These are phyloP conservation scores for Drosophila multiciliata DNA, from an alignment of 2,888 invertebrate species.

Conservation along the genomic window DNA sequence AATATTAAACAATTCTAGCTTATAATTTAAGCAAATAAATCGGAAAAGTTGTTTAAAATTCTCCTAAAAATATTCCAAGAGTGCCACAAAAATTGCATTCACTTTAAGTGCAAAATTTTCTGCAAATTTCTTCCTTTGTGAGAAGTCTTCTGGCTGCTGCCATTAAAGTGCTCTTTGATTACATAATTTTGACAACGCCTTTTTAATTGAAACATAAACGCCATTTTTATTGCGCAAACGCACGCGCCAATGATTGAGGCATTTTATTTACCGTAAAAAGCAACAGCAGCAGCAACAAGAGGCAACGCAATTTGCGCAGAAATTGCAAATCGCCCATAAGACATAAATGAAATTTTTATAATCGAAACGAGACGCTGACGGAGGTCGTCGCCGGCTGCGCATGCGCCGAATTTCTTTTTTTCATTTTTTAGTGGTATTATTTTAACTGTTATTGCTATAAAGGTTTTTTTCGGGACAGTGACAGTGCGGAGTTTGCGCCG, in stretches of 20 bases:
- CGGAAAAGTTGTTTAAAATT: background rate
- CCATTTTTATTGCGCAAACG: conserved; percentile 72
- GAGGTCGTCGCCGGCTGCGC: conserved; percentile 57
- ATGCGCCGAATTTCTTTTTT: conserved; percentile 52
- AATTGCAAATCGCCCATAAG: conserved; percentile 79
- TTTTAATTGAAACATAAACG: conserved; percentile 77
- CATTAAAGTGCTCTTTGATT: conserved; percentile 38
- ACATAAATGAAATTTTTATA: conserved; percentile 79
- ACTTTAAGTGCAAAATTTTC: background rate
- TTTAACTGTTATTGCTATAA: conserved; percentile 76
- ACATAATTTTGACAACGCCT: conserved; percentile 54
- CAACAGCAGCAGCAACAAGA: conserved; percentile 1
- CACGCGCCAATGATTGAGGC: conserved; percentile 73
- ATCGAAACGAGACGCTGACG: conserved; percentile 70
- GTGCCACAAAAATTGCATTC: background rate
- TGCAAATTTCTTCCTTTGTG: background rate
- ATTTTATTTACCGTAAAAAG: conserved; percentile 60
- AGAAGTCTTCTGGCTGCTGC: conserved; percentile 12
- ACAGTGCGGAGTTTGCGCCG: conserved; percentile 49
- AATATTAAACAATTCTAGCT: background rate
- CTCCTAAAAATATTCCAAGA: no score
- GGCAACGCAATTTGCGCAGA: conserved; percentile 67
- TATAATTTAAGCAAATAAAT: background rate
- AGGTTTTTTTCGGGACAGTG: conserved; percentile 51
- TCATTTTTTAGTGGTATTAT: conserved; percentile 31